Base-by-base conservation (phyloP, 2,113 vertebrate genomes). In the Romanogobio albipinnatus region DNA sequence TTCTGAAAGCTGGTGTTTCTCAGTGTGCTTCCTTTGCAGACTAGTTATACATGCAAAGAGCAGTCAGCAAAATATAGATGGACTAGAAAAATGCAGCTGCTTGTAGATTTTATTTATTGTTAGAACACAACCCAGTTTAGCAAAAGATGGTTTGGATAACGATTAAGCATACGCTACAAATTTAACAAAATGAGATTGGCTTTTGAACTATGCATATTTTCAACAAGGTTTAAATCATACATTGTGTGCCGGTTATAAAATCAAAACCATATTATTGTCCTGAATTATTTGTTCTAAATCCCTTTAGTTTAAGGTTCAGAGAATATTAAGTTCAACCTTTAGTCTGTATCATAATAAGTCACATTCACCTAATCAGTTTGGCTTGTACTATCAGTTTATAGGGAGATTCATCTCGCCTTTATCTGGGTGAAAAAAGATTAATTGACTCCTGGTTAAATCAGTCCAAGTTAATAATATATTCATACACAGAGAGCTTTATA, bases 21-120 rank as follows among this genome's bases (percentile, higher is more conserved):
- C 71, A 13, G 5, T 62, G 13, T 4, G 83, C 61, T 62, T 87
- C 83, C 74, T 56, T 59, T 83, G 33, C 74, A 83, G 87, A 89
- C 88, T 91, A 90, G 91, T 92, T 90, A 90, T 84, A 89, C 84
- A 86, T 85, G 87, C 84, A 87, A 93, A 92, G 89, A 90, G 85
- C 88, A 88, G 91, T 93, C 91, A 91, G 91, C 89, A 91, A 81
- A 91, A 90, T 88, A 89, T 76, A 87, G 86, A 79, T 87, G 89
- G 90, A 88, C 90, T 91, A 90, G 87, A 91, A 88, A 91, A 90
- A 85, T 77, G 17, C 39, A 82, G 85, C 68, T 84, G 45, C 39
- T 84, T 64, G 75, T 70, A 66, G 66, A 47, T 84, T 82, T 74
- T 58, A 82, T 83, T 83, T 79, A 85, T 71, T 70, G 66, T 33